Conservation (phyloP, 2,797 vertebrate genomes). For the Gymnoscopelus braueri region DNA sequence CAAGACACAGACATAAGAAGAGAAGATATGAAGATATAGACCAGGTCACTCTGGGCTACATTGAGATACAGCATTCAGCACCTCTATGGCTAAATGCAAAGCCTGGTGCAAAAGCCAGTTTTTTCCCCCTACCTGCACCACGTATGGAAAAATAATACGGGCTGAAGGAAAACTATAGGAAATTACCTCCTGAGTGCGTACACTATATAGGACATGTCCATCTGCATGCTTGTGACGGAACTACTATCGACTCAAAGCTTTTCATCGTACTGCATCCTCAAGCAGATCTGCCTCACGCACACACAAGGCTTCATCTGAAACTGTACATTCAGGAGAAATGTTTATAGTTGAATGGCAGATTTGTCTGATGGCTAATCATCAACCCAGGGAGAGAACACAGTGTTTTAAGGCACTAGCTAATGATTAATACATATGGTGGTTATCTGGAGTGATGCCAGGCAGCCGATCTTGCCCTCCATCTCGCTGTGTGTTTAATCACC, state of each 20-base stretch:
- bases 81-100: constrained; percentile 39
- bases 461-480: constrained; percentile 38
- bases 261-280: no score
- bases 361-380: constrained; percentile 64
- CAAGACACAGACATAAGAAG: constrained; percentile 21
- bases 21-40: constrained; percentile 27
- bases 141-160: not conserved
- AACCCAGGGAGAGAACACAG: constrained; percentile 50
- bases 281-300: not conserved
- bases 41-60: constrained; percentile 59
- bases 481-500: not conserved
- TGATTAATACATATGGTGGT: constrained; percentile 63
- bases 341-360: constrained; percentile 34
- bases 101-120: not conserved
- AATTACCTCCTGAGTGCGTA: no score
- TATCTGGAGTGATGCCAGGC: constrained; percentile 38
- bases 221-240: no score
- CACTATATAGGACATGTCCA: no score
- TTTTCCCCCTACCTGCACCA: constrained; percentile 9
- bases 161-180: no score
- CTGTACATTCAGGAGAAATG: constrained; percentile 9
- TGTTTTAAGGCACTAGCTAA: constrained; percentile 65
- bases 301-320: constrained; percentile 9
- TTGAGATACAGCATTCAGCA: not conserved
- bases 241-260: no score